phyloP scores from a whole-genome alignment of 2,797 vertebrate species.

The Rhynchotus rufescens region DNA sequence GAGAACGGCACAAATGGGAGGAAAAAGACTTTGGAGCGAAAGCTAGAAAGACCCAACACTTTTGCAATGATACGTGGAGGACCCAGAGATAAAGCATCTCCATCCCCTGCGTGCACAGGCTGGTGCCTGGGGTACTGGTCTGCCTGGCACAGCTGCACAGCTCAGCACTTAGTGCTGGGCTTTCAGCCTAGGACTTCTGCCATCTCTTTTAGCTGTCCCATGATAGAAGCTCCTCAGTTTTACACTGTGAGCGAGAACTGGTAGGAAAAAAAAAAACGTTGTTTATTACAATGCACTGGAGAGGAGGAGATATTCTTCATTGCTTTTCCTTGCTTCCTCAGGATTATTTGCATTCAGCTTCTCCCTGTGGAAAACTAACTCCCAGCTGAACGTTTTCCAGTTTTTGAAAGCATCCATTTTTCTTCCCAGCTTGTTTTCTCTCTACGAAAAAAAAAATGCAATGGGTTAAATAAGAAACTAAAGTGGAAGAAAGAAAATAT shows the following conservation, averaged over 20 bases:
- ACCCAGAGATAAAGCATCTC: not conserved
- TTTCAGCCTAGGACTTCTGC: not conserved
- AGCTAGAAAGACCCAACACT: not conserved
- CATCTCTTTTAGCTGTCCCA: not conserved
- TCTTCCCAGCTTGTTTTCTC: not conserved
- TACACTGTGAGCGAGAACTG: not conserved
- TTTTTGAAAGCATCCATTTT: not conserved
- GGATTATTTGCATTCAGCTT: not conserved
- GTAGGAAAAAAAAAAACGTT: not conserved
- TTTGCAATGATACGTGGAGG: fast-evolving
- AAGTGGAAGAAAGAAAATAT: not conserved
- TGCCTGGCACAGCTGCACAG: not conserved
- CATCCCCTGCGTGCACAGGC: not conserved
- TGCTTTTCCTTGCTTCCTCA: not conserved
- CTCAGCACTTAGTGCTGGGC: not conserved
- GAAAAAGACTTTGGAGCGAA: not conserved
- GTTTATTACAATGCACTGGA: not conserved
- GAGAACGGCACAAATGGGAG: not conserved
- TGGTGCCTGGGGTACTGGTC: not conserved
- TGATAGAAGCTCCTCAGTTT: not conserved
- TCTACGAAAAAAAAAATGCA: not conserved
- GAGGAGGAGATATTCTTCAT: not conserved
- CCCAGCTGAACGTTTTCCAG: not conserved
- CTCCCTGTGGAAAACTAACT: not conserved
- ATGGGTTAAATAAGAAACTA: not conserved